Percentiles rank a stretch among this genome's conserved stretches.
Evolutionary conservation across 2,797 vertebrate species (phyloP).

Genomic region (Nyctibius grandis): DNA sequence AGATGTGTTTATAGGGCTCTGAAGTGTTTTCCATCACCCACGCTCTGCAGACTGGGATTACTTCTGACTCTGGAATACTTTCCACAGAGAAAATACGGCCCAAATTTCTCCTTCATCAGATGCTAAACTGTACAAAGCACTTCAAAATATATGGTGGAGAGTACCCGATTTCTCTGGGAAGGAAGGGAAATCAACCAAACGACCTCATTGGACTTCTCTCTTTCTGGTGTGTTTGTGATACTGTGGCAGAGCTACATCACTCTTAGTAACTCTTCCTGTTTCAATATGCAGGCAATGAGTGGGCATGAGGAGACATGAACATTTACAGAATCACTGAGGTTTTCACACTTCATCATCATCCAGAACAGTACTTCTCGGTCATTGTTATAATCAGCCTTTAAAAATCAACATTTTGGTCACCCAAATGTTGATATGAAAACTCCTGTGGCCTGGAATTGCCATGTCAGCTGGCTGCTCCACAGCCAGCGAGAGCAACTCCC

Average conservation of each 20-base stretch:
- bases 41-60: not conserved
- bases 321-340: not conserved
- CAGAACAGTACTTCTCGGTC: not conserved
- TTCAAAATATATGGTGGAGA: not conserved
- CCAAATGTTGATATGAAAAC: not conserved
- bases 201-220: not conserved
- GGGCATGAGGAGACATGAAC: not conserved
- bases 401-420: slow-evolving; percentile 19
- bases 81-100: not conserved
- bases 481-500: not conserved
- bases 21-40: not conserved
- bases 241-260: not conserved
- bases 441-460: not conserved
- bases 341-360: not conserved
- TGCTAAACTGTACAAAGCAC: not conserved
- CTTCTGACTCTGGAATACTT: not conserved
- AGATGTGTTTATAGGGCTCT: not conserved
- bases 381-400: not conserved
- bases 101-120: not conserved
- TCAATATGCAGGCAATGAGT: not conserved
- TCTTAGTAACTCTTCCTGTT: not conserved
- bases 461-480: not conserved
- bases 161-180: not conserved
- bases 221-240: not conserved
- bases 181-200: not conserved